These are phyloP conservation scores for Archocentrus centrarchus DNA, from an alignment of 2,113 vertebrate species.

Conservation along the genomic window DNA sequence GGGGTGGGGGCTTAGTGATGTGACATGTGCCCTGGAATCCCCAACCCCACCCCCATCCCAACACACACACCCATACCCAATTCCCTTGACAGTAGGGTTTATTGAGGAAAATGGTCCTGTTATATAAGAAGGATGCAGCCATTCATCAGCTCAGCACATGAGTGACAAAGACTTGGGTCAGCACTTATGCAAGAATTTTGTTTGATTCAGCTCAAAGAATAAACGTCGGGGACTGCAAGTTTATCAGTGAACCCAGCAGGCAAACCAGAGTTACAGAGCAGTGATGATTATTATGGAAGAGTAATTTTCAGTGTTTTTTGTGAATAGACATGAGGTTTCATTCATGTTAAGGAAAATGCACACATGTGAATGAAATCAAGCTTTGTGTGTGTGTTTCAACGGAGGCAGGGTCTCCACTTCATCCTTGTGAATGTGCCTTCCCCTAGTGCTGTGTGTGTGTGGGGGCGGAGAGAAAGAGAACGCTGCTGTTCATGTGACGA, in stretches of 20 bases:
- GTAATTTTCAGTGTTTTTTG: constrained; percentile 8
- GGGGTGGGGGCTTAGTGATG: neutral
- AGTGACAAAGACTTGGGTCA: constrained; percentile 44
- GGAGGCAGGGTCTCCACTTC: constrained; percentile 47
- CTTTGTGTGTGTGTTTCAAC: neutral
- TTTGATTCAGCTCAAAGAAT: neutral
- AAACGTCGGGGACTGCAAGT: neutral
- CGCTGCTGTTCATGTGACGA: constrained; percentile 71
- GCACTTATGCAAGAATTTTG: constrained; percentile 29
- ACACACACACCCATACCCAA: no score
- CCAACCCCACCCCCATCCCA: neutral
- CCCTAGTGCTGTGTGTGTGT: constrained; percentile 48
- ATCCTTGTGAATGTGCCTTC: constrained; percentile 72
- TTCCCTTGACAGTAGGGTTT: constrained; percentile 41
- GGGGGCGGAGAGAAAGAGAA: constrained; percentile 13
- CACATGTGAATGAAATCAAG: constrained; percentile 64
- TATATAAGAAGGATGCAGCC: constrained; percentile 64
- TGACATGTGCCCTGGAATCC: constrained; percentile 7
- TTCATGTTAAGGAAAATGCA: constrained; percentile 53
- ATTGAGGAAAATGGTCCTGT: constrained; percentile 58
- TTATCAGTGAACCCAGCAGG: neutral
- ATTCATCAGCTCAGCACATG: constrained; percentile 35
- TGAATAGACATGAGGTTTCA: constrained; percentile 64
- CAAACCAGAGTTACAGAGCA: neutral
- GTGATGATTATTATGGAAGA: neutral